Conservation (phyloP, 2,888 invertebrate genomes). For the Ennomos erosarius region DNA sequence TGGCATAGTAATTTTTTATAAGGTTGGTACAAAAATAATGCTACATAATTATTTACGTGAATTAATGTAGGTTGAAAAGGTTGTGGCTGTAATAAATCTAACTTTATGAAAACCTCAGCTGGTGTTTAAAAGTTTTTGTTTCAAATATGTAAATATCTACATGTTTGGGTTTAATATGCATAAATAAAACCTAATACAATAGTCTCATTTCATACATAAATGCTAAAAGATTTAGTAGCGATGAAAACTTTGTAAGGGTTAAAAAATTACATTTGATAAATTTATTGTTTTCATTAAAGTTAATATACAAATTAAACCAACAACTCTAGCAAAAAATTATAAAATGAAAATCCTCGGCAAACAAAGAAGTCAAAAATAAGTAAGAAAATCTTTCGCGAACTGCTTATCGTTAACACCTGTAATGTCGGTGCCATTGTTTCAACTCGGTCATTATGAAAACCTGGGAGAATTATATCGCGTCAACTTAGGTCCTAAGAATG, state of each 20-base stretch:
- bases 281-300: too few relatives aligned
- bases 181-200: too few relatives aligned
- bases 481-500: conserved; percentile 57
- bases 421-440: conserved; percentile 28
- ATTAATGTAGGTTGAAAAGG: neutral
- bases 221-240: too few relatives aligned
- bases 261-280: too few relatives aligned
- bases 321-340: neutral
- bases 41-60: neutral
- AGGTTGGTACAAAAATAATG: neutral
- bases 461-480: conserved; percentile 46
- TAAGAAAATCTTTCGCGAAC: conserved; percentile 19
- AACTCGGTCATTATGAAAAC: conserved; percentile 36
- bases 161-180: too few relatives aligned
- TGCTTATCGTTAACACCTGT: conserved; percentile 22
- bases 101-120: too few relatives aligned
- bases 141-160: too few relatives aligned
- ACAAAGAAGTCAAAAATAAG: conserved; percentile 3
- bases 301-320: too few relatives aligned
- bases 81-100: too few relatives aligned
- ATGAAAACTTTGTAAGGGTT: too few relatives aligned
- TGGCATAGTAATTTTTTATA: conserved; percentile 8
- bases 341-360: neutral
- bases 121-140: too few relatives aligned
- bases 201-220: too few relatives aligned